phyloP scores from a whole-genome alignment of 2,888 invertebrate species.

The Oxyscelio sp. region DNA sequence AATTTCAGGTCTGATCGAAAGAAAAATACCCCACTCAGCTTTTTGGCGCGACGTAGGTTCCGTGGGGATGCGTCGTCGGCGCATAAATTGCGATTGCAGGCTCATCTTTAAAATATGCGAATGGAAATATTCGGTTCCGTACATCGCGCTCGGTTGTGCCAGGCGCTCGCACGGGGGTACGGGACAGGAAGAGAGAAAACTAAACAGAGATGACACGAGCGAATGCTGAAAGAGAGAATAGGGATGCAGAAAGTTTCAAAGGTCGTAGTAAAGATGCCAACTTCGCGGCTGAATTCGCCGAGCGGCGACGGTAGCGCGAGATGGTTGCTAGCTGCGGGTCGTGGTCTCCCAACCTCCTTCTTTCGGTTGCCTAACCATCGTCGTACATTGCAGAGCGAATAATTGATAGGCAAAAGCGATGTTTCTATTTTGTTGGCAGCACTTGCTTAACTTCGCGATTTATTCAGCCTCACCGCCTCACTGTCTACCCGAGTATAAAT shows the following conservation, averaged over 20 bases:
- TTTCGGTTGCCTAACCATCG: conserved; percentile 73
- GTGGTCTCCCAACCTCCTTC: conserved; percentile 71
- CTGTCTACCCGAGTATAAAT: conserved; percentile 84
- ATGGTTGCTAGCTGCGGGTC: conserved; percentile 60
- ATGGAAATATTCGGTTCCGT: conserved; percentile 85
- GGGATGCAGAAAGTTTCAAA: conserved; percentile 80
- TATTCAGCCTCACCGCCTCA: conserved; percentile 87
- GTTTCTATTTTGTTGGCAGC: conserved; percentile 88
- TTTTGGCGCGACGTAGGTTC: conserved; percentile 62
- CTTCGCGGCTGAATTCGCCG: conserved; percentile 81
- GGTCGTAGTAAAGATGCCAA: conserved; percentile 86
- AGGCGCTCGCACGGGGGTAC: conserved; percentile 46
- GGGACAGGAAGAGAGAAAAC: conserved; percentile 34
- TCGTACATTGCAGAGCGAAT: conserved; percentile 87
- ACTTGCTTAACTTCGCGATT: conserved; percentile 86
- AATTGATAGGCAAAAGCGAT: conserved; percentile 88
- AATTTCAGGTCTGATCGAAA: conserved; percentile 63
- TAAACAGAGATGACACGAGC: conserved; percentile 23
- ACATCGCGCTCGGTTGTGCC: conserved; percentile 77
- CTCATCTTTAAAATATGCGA: conserved; percentile 87
- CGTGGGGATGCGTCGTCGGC: conserved; percentile 57
- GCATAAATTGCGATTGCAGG: conserved; percentile 85
- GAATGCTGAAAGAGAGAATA: conserved; percentile 34
- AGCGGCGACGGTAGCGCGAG: conserved; percentile 64
- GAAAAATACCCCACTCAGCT: conserved; percentile 71